Evolutionary conservation across 2,113 vertebrate species (phyloP).

Genomic region (Leptodactylus fuscus): DNA sequence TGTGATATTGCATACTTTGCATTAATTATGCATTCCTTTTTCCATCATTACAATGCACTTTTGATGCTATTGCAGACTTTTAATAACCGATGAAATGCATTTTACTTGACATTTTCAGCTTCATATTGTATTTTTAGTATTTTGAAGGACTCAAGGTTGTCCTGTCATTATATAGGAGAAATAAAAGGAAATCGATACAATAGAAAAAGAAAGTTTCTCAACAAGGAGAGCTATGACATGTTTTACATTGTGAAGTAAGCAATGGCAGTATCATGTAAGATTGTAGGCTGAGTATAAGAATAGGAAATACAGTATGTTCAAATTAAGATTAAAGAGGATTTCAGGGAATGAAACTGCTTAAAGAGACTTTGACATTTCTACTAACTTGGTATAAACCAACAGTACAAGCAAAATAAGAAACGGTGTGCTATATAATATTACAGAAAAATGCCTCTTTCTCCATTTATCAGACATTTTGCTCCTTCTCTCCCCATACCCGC

Average conservation of each 20-base stretch:
- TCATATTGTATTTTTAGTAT: slow-evolving; percentile 46
- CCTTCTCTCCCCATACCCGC: no score
- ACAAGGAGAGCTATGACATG: background rate
- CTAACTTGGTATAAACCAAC: no score
- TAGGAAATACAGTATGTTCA: no score
- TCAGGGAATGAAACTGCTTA: no score
- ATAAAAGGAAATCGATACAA: slow-evolving; percentile 2
- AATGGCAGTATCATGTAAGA: background rate
- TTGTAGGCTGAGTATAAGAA: background rate
- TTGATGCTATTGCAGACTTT: slow-evolving; percentile 20
- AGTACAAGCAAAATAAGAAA: no score
- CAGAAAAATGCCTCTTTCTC: no score
- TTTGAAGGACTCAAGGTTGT: slow-evolving; percentile 20
- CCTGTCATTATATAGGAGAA: background rate
- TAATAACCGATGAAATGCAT: slow-evolving; percentile 39
- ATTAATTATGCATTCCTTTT: slow-evolving; percentile 53
- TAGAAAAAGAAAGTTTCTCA: background rate
- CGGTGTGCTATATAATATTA: no score
- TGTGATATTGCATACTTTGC: slow-evolving; percentile 55
- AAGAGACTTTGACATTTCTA: no score
- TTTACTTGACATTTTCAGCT: slow-evolving; percentile 45
- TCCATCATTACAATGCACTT: slow-evolving; percentile 31
- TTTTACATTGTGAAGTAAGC: background rate
- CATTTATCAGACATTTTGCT: no score
- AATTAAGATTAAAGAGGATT: background rate